These are phyloP conservation scores for Papilio protenor DNA, from an alignment of 2,888 invertebrate species.

Conservation along the genomic window DNA sequence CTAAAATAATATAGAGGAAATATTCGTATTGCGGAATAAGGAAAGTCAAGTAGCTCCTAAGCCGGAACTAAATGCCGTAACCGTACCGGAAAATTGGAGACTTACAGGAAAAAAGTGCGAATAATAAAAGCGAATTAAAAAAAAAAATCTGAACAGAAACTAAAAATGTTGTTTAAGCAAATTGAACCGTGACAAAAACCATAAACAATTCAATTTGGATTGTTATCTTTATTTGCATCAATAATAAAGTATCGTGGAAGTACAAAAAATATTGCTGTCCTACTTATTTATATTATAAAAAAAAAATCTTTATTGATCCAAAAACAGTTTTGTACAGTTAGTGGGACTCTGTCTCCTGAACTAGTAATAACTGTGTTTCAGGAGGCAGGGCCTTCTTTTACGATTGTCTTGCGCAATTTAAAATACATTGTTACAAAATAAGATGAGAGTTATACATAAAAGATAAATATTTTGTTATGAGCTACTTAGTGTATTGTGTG, in stretches of 20 bases:
- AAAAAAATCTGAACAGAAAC: slow-evolving; percentile 3
- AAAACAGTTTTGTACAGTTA: background rate
- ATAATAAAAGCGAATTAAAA: slow-evolving; percentile 11
- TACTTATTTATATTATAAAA: background rate
- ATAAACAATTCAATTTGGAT: slow-evolving; percentile 2
- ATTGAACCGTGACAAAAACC: background rate
- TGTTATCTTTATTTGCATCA: background rate
- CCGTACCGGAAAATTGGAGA: slow-evolving; percentile 11
- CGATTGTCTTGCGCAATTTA: too few relatives aligned
- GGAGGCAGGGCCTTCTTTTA: too few relatives aligned
- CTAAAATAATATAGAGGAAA: background rate
- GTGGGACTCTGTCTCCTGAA: too few relatives aligned
- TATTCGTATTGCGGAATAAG: slow-evolving; percentile 11
- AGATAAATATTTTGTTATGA: too few relatives aligned
- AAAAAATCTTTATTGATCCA: too few relatives aligned
- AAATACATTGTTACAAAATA: too few relatives aligned
- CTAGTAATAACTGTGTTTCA: too few relatives aligned
- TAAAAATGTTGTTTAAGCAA: background rate
- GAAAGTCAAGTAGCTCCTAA: background rate
- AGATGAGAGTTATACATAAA: too few relatives aligned
- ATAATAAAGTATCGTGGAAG: background rate
- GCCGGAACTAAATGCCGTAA: slow-evolving; percentile 12
- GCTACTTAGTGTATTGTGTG: too few relatives aligned
- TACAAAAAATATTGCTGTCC: background rate
- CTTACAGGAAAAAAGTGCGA: background rate